Evolutionary conservation across 1,140 invertebrate genomes (phyloP), one percentile per base, ranked within the genome.

Genomic region (Drosophila sulfurigaster): DNA sequence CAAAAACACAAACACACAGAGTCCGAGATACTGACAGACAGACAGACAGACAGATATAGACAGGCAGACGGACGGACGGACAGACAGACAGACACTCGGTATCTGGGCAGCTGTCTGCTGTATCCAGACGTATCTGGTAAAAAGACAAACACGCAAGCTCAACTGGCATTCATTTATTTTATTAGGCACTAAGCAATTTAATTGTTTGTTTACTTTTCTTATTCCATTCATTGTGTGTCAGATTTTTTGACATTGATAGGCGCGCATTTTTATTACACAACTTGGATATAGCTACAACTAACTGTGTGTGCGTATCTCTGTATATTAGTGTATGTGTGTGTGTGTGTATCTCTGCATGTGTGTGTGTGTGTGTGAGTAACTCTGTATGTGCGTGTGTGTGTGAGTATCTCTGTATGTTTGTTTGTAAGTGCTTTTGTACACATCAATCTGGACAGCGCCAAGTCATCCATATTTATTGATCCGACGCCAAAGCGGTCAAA

Each of bases 401-500:
- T 60, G 41, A 48, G 67, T 52, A 41, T 68, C 20, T 78, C 20
- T n/a, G 20, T 20, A 43, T 74, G 51, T 62, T 48, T 62, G 46
- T 68, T 38, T 82, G 48, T 60, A 32, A 59, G 60, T 62, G 35
- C 62, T 51, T 56, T 57, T 77, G 75, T 69, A 75, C 63, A 62
- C 69, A 89, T 88, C 86, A 90, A 90, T 89, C 86, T 89, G 78
- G 69, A 79, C 86, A 81, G 71, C 83, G 78, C 62, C 85, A 86
- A 85, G 78, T 90, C 85, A 89, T 85, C 85, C 82, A 89, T 85
- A 89, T 89, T 89, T 89, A 89, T 89, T 89, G 85, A 89, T 89
- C 85, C 86, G 80, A 64, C 67, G 75, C 64, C 35, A 38, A 38
- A 51, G 54, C 69, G 69, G 69, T 66, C 68, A 76, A 72, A 72